Evolutionary conservation across 2,113 vertebrate genomes (phyloP), one percentile per base, ranked within the genome.

Genomic region (Otocyon megalotis): DNA sequence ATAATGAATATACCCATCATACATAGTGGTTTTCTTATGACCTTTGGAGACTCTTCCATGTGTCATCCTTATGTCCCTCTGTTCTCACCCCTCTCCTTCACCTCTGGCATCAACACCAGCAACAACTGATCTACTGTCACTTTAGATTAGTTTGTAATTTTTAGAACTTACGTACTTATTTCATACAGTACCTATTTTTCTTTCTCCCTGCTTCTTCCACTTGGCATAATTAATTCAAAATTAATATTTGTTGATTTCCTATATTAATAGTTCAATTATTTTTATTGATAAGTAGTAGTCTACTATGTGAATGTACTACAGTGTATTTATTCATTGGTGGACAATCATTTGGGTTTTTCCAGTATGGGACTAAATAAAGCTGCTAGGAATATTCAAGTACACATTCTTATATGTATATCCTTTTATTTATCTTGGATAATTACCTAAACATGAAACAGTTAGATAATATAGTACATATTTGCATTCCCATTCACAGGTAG

Each of bases 151-250:
- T 74, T 90, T 89, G 62, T 7, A 58, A 37, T 71, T 91, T 94
- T 50, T 56, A 79, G 2, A 74, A 15, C 58, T 74, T 53, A 60
- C 26, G 5, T 30, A 30, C 5, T 43, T 94, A 9, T 14, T 85
- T 79, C 19, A 58, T 88, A 32, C 1, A 58, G 4, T 65, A 80
- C 8, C 9, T 54, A 17, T 9, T 35, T 9, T n/a, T 43, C 53
- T 53, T 48, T 48, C 50, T 24, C 2, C 7, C 35, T 74, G 1
- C 1, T 76, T 65, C 9, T 90, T 74, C 37, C 24, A 90, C 10
- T 93, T 79, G 35, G 8, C 22, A 37, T 74, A 79, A 80, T 80
- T 85, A 76, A 92, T 92, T 72, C 65, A n/a, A 86, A 81, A 88
- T 91, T 58, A 6, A 77, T 62, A 9, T 6, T 58, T n/a, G 8